phyloP scores from a whole-genome alignment of 2,113 vertebrate species.

The Lates calcarifer region DNA sequence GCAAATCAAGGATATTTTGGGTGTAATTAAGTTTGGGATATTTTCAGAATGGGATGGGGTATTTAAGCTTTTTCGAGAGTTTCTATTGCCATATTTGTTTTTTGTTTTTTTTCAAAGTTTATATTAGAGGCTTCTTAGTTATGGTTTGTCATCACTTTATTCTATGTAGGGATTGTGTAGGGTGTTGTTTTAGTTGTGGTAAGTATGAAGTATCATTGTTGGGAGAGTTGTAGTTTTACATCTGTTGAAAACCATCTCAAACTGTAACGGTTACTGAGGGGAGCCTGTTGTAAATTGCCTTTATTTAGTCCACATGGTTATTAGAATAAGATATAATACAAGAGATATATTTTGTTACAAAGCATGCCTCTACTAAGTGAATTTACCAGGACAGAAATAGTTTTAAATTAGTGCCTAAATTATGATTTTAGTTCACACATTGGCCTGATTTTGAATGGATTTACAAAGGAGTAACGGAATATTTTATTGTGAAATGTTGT shows the following conservation, averaged over 20 bases:
- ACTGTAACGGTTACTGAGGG: not conserved
- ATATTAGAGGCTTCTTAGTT: not conserved
- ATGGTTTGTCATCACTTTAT: conserved; percentile 25
- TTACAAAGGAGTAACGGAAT: not conserved
- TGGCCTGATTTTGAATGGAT: conserved; percentile 35
- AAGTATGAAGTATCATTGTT: conserved; percentile 34
- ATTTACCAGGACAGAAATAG: conserved; percentile 3
- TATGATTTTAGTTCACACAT: conserved; percentile 33
- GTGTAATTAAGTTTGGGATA: conserved; percentile 52
- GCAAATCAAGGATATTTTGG: conserved; percentile 70
- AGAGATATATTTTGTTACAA: conserved; percentile 57
- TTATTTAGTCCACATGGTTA: conserved; percentile 29
- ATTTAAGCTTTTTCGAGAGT: conserved; percentile 74
- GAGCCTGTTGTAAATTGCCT: conserved; percentile 17
- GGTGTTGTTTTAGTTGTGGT: conserved; percentile 27
- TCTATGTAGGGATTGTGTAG: conserved; percentile 27
- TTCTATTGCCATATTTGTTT: conserved; percentile 62
- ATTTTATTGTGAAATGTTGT: conserved; percentile 1
- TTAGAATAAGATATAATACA: conserved; percentile 8
- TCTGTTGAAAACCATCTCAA: conserved; percentile 30
- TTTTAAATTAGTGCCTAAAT: conserved; percentile 49
- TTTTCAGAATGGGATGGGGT: conserved; percentile 71
- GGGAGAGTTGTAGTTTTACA: conserved; percentile 21
- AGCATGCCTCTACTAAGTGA: conserved; percentile 11
- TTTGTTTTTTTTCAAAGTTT: conserved; percentile 15